phyloP scores from a whole-genome alignment of 1,140 invertebrate species.

The Kradibia gibbosae region DNA sequence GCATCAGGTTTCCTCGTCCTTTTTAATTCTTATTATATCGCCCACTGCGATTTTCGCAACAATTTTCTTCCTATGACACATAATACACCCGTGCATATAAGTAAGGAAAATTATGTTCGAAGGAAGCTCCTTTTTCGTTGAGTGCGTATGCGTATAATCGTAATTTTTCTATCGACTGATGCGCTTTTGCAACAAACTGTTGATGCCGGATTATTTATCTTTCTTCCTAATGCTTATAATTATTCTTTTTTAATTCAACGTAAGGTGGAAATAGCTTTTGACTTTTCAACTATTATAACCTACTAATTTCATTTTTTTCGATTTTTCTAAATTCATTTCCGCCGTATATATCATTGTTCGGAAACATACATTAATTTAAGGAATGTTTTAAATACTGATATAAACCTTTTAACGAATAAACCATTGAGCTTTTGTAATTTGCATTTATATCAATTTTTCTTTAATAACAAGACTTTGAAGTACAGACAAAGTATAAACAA shows the following conservation, averaged over 20 bases:
- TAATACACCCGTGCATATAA: not conserved
- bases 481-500: no score
- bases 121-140: not conserved
- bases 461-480: no score
- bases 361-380: no score
- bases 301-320: not conserved
- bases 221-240: not conserved
- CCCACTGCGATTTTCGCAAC: not conserved
- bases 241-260: not conserved
- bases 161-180: not conserved
- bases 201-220: not conserved
- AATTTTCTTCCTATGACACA: conserved; percentile 37
- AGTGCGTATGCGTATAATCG: not conserved
- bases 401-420: no score
- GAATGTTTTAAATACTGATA: no score
- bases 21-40: not conserved
- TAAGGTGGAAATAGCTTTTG: not conserved
- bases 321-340: not conserved
- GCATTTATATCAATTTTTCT: no score
- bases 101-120: conserved; percentile 19
- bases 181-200: not conserved
- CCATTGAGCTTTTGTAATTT: no score
- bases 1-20: conserved; percentile 10
- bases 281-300: not conserved
- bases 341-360: not conserved